Conservation (phyloP, 2,888 invertebrate species). For the Sphecodes monilicornis region DNA sequence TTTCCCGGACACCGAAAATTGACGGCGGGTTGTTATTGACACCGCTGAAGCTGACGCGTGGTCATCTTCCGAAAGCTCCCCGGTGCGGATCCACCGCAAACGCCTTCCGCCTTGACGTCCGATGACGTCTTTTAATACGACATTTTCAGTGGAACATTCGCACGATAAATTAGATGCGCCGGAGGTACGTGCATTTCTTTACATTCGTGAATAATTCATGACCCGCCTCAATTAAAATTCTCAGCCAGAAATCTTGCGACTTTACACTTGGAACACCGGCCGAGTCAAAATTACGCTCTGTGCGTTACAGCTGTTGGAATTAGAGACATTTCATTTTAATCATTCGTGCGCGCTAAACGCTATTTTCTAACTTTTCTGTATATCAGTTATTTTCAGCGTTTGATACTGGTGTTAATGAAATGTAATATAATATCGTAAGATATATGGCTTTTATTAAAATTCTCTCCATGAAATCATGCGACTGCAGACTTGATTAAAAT, state of each 20-base stretch:
- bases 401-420: too few relatives aligned
- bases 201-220: slow-evolving; percentile 5
- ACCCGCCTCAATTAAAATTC: background rate
- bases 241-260: background rate
- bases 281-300: background rate
- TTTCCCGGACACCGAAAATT: slow-evolving; percentile 32
- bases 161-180: slow-evolving; percentile 1
- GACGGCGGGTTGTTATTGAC: slow-evolving; percentile 40
- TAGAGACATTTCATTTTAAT: background rate
- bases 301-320: background rate
- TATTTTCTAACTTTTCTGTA: background rate
- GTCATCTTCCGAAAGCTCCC: slow-evolving; percentile 34
- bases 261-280: background rate
- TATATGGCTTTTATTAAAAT: background rate
- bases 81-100: slow-evolving; percentile 11
- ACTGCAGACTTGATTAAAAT: too few relatives aligned
- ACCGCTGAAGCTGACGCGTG: slow-evolving; percentile 6
- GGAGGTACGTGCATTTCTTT: background rate
- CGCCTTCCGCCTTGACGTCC: background rate
- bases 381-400: too few relatives aligned
- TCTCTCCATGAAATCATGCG: background rate
- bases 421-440: background rate
- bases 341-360: background rate
- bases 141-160: background rate
- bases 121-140: background rate